Conservation (phyloP, 1,140 invertebrate genomes). For the Araneus ventricosus region DNA sequence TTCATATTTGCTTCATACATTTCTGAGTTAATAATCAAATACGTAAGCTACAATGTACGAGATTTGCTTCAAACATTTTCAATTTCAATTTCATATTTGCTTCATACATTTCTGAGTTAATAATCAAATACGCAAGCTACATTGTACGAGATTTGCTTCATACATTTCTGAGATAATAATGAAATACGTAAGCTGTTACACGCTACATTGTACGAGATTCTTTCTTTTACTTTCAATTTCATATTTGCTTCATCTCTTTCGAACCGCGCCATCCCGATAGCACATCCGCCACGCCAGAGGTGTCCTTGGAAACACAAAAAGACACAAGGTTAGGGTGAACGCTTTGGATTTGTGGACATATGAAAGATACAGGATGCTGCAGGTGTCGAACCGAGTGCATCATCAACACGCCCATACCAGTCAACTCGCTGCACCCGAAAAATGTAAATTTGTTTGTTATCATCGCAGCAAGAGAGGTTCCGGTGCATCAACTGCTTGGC, state of each 20-base stretch:
- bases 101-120: no score
- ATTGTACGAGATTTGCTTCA: no score
- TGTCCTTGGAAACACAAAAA: not conserved
- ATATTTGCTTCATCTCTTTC: not conserved
- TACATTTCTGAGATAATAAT: not conserved
- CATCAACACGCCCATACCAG: not conserved
- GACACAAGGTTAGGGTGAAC: not conserved
- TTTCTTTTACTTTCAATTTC: not conserved
- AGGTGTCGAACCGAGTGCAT: not conserved
- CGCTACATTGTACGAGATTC: not conserved
- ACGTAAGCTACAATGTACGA: no score
- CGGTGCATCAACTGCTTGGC: not conserved
- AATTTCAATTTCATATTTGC: no score
- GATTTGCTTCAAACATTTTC: no score
- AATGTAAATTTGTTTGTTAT: constrained; percentile 5
- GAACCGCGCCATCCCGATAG: not conserved
- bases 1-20: no score
- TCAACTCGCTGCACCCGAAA: constrained; percentile 8
- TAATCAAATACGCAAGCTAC: no score
- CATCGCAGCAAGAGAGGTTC: not conserved
- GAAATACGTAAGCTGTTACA: not conserved
- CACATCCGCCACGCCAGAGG: constrained; percentile 18
- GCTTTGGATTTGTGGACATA: not conserved
- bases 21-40: no score
- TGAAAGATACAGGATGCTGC: constrained; percentile 27